phyloP scores from a whole-genome alignment of 2,113 vertebrate species.

The Polypterus senegalus region DNA sequence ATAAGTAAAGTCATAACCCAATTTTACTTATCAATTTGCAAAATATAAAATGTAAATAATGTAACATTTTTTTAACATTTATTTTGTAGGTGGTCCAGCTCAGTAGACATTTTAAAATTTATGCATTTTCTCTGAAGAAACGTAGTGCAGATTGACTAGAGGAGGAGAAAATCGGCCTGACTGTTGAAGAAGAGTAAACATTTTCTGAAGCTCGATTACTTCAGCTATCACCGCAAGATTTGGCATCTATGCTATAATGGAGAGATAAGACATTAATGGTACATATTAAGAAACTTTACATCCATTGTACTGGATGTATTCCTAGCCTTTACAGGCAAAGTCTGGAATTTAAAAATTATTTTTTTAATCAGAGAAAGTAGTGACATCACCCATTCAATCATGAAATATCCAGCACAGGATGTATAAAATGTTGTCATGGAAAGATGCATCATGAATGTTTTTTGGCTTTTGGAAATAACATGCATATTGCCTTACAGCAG shows the following conservation, averaged over 20 bases:
- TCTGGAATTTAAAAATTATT: constrained; percentile 15
- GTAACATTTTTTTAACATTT: neutral
- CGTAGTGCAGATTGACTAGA: constrained; percentile 83
- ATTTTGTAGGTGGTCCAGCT: constrained; percentile 73
- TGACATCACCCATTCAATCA: constrained; percentile 19
- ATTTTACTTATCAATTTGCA: neutral
- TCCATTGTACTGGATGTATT: constrained; percentile 27
- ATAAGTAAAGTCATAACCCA: neutral
- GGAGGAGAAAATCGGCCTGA: constrained; percentile 69
- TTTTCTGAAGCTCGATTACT: constrained; percentile 51
- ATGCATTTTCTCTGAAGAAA: constrained; percentile 81
- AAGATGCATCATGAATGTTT: constrained; percentile 7
- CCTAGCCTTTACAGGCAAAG: constrained; percentile 7
- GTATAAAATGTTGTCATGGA: constrained; percentile 58
- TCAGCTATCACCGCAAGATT: constrained; percentile 61
- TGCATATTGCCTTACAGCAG: constrained; percentile 12
- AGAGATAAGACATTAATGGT: constrained; percentile 24
- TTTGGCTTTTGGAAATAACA: constrained; percentile 16
- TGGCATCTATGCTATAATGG: constrained; percentile 23
- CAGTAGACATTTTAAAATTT: constrained; percentile 82
- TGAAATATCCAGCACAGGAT: constrained; percentile 35
- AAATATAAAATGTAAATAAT: neutral
- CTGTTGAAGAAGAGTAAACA: constrained; percentile 66
- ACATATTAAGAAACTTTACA: constrained; percentile 14
- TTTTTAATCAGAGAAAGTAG: constrained; percentile 22